phyloP scores from a whole-genome alignment of 1,140 invertebrate genomes.

The Zaprionus vittiger region DNA sequence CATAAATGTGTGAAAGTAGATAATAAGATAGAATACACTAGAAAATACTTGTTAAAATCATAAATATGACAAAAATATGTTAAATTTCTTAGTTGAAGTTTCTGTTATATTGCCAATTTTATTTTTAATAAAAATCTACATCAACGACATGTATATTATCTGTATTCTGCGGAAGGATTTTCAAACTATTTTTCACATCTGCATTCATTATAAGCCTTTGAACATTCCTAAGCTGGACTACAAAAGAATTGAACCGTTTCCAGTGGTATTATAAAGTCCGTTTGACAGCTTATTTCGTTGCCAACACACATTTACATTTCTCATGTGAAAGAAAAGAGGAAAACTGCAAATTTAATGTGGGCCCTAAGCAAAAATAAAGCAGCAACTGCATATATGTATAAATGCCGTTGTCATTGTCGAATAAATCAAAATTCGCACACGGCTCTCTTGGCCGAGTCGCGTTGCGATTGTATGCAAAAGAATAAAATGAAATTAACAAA shows the following conservation, averaged over 20 bases:
- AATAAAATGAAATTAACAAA: slow-evolving; percentile 25
- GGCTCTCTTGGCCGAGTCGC: slow-evolving; percentile 36
- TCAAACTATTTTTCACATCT: not conserved
- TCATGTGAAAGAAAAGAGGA: slow-evolving; percentile 3
- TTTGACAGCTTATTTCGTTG: slow-evolving; percentile 31
- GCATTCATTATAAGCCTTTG: not conserved
- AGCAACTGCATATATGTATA: slow-evolving; percentile 44
- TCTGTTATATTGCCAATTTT: not conserved
- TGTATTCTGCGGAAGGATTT: not conserved
- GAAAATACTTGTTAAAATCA: not conserved
- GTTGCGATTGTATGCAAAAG: slow-evolving; percentile 73
- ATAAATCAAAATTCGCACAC: slow-evolving; percentile 71
- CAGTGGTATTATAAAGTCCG: slow-evolving; percentile 12
- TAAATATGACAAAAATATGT: not conserved
- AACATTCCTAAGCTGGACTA: not conserved
- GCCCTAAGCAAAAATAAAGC: slow-evolving; percentile 27
- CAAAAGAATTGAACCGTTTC: slow-evolving; percentile 17
- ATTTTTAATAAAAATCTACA: not conserved
- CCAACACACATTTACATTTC: slow-evolving; percentile 13
- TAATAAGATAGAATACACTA: not conserved
- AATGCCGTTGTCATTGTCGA: slow-evolving; percentile 57
- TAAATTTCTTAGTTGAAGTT: not conserved
- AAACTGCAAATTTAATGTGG: slow-evolving; percentile 21
- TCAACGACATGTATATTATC: not conserved
- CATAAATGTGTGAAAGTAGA: slow-evolving; percentile 9